These are phyloP conservation scores for Synergus gifuensis DNA, from an alignment of 2,888 invertebrate species.

Conservation along the genomic window DNA sequence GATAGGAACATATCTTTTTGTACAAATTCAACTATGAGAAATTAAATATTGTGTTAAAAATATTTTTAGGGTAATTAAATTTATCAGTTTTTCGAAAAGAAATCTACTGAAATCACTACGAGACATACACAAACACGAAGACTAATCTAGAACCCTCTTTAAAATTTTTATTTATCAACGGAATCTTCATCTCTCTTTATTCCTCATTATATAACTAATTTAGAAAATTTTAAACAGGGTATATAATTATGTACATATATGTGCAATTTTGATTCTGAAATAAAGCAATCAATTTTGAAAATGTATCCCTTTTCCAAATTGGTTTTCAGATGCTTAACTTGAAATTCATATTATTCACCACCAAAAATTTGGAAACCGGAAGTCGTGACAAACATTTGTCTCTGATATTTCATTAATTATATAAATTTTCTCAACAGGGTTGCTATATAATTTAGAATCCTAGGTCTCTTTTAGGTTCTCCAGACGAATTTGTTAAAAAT, in stretches of 20 bases:
- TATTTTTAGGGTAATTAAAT: background rate
- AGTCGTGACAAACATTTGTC: background rate
- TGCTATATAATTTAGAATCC: background rate
- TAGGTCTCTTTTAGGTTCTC: background rate
- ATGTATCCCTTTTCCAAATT: background rate
- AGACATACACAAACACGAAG: constrained; percentile 18
- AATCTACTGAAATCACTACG: constrained; percentile 12
- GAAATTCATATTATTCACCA: background rate
- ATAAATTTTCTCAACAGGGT: background rate
- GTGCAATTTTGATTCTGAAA: background rate
- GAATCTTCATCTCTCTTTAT: background rate
- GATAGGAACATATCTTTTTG: background rate
- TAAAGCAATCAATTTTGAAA: background rate
- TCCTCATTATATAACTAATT: background rate
- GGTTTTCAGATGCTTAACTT: background rate
- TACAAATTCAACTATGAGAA: background rate
- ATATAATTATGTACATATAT: constrained; percentile 1
- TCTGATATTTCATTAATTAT: background rate
- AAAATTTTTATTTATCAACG: constrained; percentile 1
- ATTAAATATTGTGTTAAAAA: constrained; percentile 13
- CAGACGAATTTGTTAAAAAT: background rate
- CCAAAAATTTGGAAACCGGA: background rate
- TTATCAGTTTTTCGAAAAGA: constrained; percentile 12
- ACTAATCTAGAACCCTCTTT: constrained; percentile 33
- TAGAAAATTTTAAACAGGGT: constrained; percentile 25